Base-by-base conservation (phyloP, 2,888 invertebrate genomes). In the Habrosyne pyritoides region DNA sequence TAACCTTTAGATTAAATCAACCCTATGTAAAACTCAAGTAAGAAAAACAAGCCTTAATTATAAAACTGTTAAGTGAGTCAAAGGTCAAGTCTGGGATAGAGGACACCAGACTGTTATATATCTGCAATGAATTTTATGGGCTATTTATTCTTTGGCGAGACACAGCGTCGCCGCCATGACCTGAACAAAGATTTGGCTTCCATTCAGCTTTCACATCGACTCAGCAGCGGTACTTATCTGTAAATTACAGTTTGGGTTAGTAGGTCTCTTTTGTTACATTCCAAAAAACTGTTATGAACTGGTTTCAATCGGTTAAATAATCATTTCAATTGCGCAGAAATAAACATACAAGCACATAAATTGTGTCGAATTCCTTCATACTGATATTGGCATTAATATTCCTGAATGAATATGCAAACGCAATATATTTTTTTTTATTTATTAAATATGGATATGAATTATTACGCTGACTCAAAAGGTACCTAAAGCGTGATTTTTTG, bases 101-200 rank as follows among this genome's bases (percentile, higher is more conserved):
- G 50, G 21, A 21, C 28, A 30, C 8, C 21, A 30, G 26, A 48
- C 48, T 48, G 24, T 21, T 7, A 26, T 26, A 26, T 26, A 49
- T 26, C 26, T 26, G 14, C 24, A 24, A 49, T 26, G 24, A 49
- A 49, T 49, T 50, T 50, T 22, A 50, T 50, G 26, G 49, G 26
- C 50, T 24, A 47, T 47, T 47, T 47, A 47, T 47, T 47, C 24
- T 48, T 61, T 74, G 76, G 75, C 76, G 63, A 77, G 76, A 72
- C 76, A 54, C 14, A 8, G 6, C n/a, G 76, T 64, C 76, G 73
- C 73, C 75, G 30, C 6, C 42, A 36, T 64, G 71, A 71, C 75
- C 71, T 60, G 60, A 47, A 53, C 59, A 55, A 42, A 42, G 49
- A 67, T 57, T 73, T 72, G 70, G 71, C 70, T 63, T 53, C 59